Base-by-base conservation (phyloP, 2,113 vertebrate genomes). In the Holacanthus passer region DNA sequence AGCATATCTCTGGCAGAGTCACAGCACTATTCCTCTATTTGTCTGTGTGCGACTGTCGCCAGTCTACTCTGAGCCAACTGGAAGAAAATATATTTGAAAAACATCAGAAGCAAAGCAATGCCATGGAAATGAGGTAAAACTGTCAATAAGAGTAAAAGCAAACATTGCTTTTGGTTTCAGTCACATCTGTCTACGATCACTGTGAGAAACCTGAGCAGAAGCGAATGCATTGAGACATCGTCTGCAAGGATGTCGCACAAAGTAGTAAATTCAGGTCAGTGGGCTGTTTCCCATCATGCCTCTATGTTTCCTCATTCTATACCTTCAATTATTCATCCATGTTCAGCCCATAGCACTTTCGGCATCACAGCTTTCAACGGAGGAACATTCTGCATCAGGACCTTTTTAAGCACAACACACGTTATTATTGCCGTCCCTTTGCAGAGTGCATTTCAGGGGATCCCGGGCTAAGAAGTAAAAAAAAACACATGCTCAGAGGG, bases 281-380 rank as follows among this genome's bases (percentile, higher is more conserved):
- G 87, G 87, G 89, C 32, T 93, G 81, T 77, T 88, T 87, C 81
- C 67, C 83, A 86, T 86, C 87, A 84, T 87, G 78, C 76, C 60
- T 82, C 79, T 19, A 52, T 77, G 71, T 82, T 84, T 68, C 35
- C 74, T 70, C 22, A 58, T 68, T 85, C 86, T 70, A 77, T 70
- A 89, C 11, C 69, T 81, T 94, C 59, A 93, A 94, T 93, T 89
- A 93, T 93, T 94, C 79, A 94, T 87, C 71, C 22, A 31, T 39
- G 50, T 75, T 89, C 73, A 77, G 53, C 60, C 67, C 27, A 72
- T 37, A 72, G 52, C 56, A 63, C 81, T 86, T 79, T 62, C 1
- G 47, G 59, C 7, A 1, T 78, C 66, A 67, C 47, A 52, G 70
- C 59, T 84, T 86, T 88, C 48, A 82, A 75, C 65, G 24, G 31